Base-by-base conservation (phyloP, 1,140 invertebrate species). In the Meloidogyne hapla region DNA sequence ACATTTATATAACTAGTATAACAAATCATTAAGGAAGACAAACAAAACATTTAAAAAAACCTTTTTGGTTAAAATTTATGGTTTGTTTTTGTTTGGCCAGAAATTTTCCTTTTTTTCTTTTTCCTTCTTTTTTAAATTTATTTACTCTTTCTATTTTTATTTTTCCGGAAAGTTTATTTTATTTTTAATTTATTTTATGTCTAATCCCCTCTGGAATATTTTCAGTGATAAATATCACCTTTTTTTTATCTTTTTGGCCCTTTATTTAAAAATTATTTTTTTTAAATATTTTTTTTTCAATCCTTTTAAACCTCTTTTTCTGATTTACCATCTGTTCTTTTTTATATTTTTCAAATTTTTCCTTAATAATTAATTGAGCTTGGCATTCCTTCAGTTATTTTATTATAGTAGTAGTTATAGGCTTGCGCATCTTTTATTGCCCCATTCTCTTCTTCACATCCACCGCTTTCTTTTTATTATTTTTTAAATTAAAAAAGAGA, bases 341-440 rank as follows among this genome's bases (percentile, higher is more conserved):
- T 56, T 56, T 56, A 6, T 33, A 4, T 33, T 33, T 33, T 33
- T 33, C 9, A 6, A 56, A 56, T 18, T 18, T 15, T 56, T 56
- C n/a, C 8, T 56, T n/a, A 56, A 56, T 56, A 56, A 56, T 56
- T 56, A 56, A 56, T 56, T 56, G 48, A 56, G 48, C 48, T 56
- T 56, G 48, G 48, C 48, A 56, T 56, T 56, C 48, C 48, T 56
- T 56, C n/a, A 56, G 48, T n/a, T 56, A 56, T 56, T n/a, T n/a
- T 56, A 18, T n/a, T n/a, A n/a, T 56, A 56, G 6, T n/a, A 15
- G 12, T 56, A 56, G 18, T 15, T 18, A 18, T 48, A 48, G 45
- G 15, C n/a, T n/a, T 56, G 48, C 48, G 48, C 48, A 56, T 56
- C 48, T 56, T 48, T 48, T n/a, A n/a, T n/a, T n/a, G 4, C 18